A percentile compares a stretch with the other conserved stretches of the same genome.
These are phyloP conservation scores for Montipora capitata DNA, from an alignment of 92 coral and sea anemone species.

Conservation along the genomic window DNA sequence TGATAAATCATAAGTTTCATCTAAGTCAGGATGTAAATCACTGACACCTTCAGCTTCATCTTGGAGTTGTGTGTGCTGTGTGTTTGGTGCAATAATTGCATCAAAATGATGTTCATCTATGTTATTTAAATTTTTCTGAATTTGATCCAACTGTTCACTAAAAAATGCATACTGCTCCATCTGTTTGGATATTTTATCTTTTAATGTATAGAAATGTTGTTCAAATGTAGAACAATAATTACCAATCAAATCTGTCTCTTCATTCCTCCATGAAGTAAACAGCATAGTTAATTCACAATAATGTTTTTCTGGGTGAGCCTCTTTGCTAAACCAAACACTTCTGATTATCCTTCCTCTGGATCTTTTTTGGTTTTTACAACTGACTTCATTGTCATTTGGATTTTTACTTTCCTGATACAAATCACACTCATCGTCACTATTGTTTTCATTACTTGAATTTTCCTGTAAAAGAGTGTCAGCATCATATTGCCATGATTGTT, in stretches of 20 bases:
- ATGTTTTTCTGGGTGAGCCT: constrained; percentile 68
- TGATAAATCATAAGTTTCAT: constrained; percentile 66
- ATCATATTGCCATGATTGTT: neutral
- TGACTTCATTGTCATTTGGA: neutral
- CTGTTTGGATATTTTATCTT: constrained; percentile 57
- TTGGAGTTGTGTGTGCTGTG: constrained; percentile 49
- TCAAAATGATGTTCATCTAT: constrained; percentile 45
- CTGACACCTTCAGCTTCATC: constrained; percentile 65
- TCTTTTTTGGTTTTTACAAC: constrained; percentile 33
- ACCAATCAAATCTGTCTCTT: constrained; percentile 67
- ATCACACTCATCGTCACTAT: constrained; percentile 11
- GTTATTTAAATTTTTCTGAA: constrained; percentile 49
- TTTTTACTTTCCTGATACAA: no score
- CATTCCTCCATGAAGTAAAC: constrained; percentile 80
- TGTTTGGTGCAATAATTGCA: constrained; percentile 41
- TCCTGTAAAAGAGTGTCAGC: neutral
- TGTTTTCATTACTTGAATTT: neutral
- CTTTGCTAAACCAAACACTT: no score
- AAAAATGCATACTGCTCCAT: constrained; percentile 71
- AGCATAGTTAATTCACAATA: constrained; percentile 75
- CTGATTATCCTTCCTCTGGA: constrained; percentile 51
- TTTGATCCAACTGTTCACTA: constrained; percentile 62
- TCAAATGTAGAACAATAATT: constrained; percentile 57
- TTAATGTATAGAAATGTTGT: constrained; percentile 42
- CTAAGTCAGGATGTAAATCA: constrained; percentile 77